Evolutionary conservation across 2,113 vertebrate species (phyloP).

Genomic region (Myiopsitta monachus): DNA sequence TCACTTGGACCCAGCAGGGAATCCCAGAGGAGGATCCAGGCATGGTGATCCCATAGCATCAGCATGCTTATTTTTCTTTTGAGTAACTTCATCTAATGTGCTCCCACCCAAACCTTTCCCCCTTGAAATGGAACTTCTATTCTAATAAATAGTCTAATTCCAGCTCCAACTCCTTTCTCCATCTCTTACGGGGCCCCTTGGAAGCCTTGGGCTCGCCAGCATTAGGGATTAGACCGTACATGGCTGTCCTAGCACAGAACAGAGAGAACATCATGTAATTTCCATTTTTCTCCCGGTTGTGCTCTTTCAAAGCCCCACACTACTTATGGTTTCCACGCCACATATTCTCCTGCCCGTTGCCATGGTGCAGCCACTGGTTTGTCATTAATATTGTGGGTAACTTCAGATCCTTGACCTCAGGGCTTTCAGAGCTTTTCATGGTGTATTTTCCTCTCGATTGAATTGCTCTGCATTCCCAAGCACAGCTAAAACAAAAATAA

Average conservation of each 20-base stretch:
- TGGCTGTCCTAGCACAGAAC: slow-evolving; percentile 59
- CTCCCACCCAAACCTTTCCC: not conserved
- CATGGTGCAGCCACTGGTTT: slow-evolving; percentile 63
- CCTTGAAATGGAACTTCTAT: not conserved
- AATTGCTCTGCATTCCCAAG: slow-evolving; percentile 72
- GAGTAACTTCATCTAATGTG: not conserved
- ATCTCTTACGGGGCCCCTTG: not conserved
- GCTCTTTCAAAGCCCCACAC: slow-evolving; percentile 60
- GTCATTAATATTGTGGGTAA: slow-evolving; percentile 74
- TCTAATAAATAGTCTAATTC: not conserved
- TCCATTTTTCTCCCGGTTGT: slow-evolving; percentile 66
- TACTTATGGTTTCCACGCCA: slow-evolving; percentile 61
- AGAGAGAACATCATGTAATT: slow-evolving; percentile 73
- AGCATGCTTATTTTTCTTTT: not conserved
- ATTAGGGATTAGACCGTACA: slow-evolving; percentile 56
- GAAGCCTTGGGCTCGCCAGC: slow-evolving; percentile 1
- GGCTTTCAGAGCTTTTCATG: slow-evolving; percentile 71
- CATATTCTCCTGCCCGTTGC: slow-evolving; percentile 65
- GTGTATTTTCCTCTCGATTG: slow-evolving; percentile 73
- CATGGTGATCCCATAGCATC: not conserved
- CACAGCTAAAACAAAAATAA: slow-evolving; percentile 66
- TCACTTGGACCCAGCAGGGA: not conserved
- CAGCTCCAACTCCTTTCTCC: not conserved
- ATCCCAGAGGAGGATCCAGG: not conserved
- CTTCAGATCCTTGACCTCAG: slow-evolving; percentile 72